Conservation (phyloP, 2,888 invertebrate genomes). For the Chromoteleia sp. region DNA sequence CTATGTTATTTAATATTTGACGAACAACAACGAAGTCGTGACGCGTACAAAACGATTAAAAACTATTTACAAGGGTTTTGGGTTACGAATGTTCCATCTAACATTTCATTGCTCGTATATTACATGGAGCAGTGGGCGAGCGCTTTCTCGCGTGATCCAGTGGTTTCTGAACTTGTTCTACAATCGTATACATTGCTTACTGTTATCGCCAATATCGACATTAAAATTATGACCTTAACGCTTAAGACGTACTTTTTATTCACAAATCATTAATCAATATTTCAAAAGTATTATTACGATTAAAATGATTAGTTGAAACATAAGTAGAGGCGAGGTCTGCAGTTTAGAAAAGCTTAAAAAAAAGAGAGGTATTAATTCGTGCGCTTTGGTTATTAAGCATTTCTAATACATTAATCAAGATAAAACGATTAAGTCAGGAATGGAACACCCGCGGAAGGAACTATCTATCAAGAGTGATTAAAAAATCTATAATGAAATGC, state of each 20-base stretch:
- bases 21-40: slow-evolving; percentile 65
- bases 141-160: slow-evolving; percentile 48
- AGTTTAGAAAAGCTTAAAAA: slow-evolving; percentile 46
- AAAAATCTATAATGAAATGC: too few species aligned
- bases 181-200: not conserved
- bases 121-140: slow-evolving; percentile 18
- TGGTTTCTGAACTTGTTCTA: slow-evolving; percentile 58
- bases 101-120: slow-evolving; percentile 22
- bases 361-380: slow-evolving; percentile 25
- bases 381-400: slow-evolving; percentile 44
- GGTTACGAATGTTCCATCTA: slow-evolving; percentile 54
- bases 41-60: slow-evolving; percentile 58
- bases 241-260: slow-evolving; percentile 23
- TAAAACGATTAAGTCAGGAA: not conserved
- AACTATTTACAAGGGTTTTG: slow-evolving; percentile 63
- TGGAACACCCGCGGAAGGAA: slow-evolving; percentile 50
- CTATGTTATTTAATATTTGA: slow-evolving; percentile 69
- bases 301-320: slow-evolving; percentile 31
- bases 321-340: slow-evolving; percentile 19
- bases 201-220: slow-evolving; percentile 39
- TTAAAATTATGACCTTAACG: slow-evolving; percentile 23
- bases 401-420: slow-evolving; percentile 19
- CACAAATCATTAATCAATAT: slow-evolving; percentile 33
- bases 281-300: slow-evolving; percentile 29
- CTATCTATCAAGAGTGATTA: too few species aligned